Base-by-base conservation (phyloP, 2,797 vertebrate genomes). In the Microctenopoma stevenorrisi region DNA sequence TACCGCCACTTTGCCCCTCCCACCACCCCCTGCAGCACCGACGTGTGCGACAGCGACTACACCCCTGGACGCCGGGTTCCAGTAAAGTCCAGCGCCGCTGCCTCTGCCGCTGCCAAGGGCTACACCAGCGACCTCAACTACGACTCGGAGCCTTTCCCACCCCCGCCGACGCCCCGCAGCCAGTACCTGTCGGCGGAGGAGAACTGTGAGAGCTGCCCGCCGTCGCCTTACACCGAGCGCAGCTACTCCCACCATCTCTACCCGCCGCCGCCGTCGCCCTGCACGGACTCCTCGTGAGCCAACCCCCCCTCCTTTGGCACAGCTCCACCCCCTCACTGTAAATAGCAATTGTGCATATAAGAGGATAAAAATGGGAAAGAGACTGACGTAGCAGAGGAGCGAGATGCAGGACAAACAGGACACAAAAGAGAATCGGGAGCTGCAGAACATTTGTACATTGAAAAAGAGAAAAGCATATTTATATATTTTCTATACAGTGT, bases 401-500 rank as follows among this genome's bases (percentile, higher is more conserved):
- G 49, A 58, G 52, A 15, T 14, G 26, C 38, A 48, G 77, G 82
- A 84, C 8, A 68, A 68, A 88, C 78, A 62, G 71, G 76, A 70
- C 66, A 47, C 30, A 50, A 74, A 55, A 66, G 83, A 63, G 79
- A 76, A 78, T 12, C 4, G 14, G 68, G 83, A 83, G 79, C 88
- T 91, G 89, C 92, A 89, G 91, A 88, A 94, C 94, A 93, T 93
- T 96, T 98, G 96, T 97, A 97, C 95, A 97, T 95, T 93, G 63
- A 84, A 90, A 95, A 94, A 95, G 93, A 96, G 91, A 94, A 93
- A 95, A 93, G 49, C 91, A 92, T 98, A 99, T 98, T 98, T 98
- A 98, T 98, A 98, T 99, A 98, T 98, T 98, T 98, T 99, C 96
- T 96, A 97, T 94, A 95, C 94, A 95, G 95, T 95, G 91, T 90